phyloP scores from a whole-genome alignment of 1,140 invertebrate genomes.

The Sitobion miscanthi region DNA sequence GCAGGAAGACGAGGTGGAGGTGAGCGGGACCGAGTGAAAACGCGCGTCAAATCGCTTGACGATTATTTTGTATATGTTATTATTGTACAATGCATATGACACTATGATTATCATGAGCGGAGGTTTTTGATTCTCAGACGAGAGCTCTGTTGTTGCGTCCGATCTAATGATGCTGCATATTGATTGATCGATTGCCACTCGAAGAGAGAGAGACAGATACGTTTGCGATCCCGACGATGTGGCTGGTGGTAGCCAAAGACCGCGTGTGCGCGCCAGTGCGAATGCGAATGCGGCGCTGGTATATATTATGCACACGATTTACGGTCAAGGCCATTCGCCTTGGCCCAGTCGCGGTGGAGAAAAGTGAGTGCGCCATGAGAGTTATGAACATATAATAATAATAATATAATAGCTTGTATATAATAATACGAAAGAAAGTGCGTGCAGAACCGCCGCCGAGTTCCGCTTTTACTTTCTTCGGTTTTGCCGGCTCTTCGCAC shows the following conservation, averaged over 20 bases:
- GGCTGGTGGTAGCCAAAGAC: background rate
- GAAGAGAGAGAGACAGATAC: background rate
- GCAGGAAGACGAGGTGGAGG: background rate
- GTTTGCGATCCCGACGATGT: background rate
- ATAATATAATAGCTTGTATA: constrained; percentile 9
- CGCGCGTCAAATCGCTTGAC: background rate
- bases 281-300: background rate
- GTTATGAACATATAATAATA: constrained; percentile 13
- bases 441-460: constrained; percentile 25
- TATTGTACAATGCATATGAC: background rate
- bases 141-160: background rate
- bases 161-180: background rate
- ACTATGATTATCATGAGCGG: background rate
- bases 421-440: constrained; percentile 36
- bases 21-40: constrained; percentile 13
- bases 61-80: background rate
- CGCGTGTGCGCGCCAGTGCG: background rate
- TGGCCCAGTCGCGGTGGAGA: constrained; percentile 42
- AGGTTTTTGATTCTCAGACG: background rate
- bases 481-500: constrained; percentile 10
- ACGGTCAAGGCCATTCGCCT: constrained; percentile 54
- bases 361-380: constrained; percentile 25
- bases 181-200: background rate
- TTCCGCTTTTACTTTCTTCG: constrained; percentile 55
- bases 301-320: constrained; percentile 22